These are phyloP conservation scores for Peribatodes rhomboidaria DNA, from an alignment of 2,888 invertebrate genomes.

Conservation along the genomic window DNA sequence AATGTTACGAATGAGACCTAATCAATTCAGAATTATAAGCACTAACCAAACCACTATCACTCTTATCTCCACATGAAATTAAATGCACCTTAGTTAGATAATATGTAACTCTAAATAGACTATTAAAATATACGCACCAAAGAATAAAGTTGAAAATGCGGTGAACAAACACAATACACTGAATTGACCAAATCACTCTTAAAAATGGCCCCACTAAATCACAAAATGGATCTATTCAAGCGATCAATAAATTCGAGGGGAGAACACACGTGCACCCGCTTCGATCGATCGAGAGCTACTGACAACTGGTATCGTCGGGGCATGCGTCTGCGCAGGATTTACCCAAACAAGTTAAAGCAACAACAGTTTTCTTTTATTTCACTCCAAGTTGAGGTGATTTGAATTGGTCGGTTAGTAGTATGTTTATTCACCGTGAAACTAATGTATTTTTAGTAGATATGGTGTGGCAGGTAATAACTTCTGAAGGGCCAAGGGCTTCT, in stretches of 20 bases:
- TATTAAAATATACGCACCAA: constrained; percentile 55
- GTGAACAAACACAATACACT: constrained; percentile 55
- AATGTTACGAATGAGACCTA: constrained; percentile 13
- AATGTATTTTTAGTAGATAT: constrained; percentile 83
- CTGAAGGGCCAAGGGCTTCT: constrained; percentile 76
- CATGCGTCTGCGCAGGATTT: constrained; percentile 77
- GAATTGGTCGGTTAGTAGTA: constrained; percentile 47
- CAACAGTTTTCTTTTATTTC: constrained; percentile 34
- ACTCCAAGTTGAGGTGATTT: constrained; percentile 34
- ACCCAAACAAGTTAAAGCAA: constrained; percentile 62
- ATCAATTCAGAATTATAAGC: constrained; percentile 35
- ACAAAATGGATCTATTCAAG: constrained; percentile 64
- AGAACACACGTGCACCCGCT: constrained; percentile 54
- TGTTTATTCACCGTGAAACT: constrained; percentile 81
- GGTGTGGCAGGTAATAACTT: constrained; percentile 76
- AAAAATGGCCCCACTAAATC: constrained; percentile 57
- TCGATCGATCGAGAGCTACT: constrained; percentile 80
- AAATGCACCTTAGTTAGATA: constrained; percentile 58
- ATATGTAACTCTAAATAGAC: constrained; percentile 48
- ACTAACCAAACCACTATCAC: constrained; percentile 75
- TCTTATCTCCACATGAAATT: constrained; percentile 66
- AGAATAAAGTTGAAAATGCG: constrained; percentile 28
- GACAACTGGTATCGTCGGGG: constrained; percentile 71
- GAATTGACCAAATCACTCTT: constrained; percentile 46
- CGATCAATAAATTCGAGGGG: constrained; percentile 64